phyloP scores from a whole-genome alignment of 2,113 vertebrate genomes.

The Anguilla rostrata region DNA sequence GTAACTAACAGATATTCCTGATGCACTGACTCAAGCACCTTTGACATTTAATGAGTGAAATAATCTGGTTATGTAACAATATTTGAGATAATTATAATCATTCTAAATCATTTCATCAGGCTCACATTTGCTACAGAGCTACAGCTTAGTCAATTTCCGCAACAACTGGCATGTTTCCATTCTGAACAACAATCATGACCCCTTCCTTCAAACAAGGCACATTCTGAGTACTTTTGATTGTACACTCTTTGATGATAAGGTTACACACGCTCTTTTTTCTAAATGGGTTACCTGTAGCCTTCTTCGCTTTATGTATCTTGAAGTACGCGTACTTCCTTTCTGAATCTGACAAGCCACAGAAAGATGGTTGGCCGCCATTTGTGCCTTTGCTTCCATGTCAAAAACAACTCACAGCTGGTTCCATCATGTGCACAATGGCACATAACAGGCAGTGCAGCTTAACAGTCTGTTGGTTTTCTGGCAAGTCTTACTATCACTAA shows the following conservation, averaged over 20 bases:
- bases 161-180: background rate
- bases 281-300: constrained; percentile 6
- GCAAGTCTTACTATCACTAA: background rate
- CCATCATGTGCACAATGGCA: background rate
- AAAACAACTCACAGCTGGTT: background rate
- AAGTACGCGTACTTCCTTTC: background rate
- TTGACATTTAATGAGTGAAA: background rate
- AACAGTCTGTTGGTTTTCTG: background rate
- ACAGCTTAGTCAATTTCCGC: background rate
- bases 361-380: background rate
- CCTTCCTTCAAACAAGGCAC: background rate
- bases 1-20: background rate
- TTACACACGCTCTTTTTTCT: background rate
- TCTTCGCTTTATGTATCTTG: constrained; percentile 14
- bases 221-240: background rate
- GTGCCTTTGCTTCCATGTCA: background rate
- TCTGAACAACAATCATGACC: background rate
- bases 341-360: background rate
- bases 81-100: background rate
- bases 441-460: background rate
- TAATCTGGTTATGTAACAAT: background rate
- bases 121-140: background rate
- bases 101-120: background rate
- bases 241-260: background rate
- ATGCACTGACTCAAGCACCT: background rate